Conservation (phyloP, 2,797 vertebrate species). For the Tarsius wallacei region DNA sequence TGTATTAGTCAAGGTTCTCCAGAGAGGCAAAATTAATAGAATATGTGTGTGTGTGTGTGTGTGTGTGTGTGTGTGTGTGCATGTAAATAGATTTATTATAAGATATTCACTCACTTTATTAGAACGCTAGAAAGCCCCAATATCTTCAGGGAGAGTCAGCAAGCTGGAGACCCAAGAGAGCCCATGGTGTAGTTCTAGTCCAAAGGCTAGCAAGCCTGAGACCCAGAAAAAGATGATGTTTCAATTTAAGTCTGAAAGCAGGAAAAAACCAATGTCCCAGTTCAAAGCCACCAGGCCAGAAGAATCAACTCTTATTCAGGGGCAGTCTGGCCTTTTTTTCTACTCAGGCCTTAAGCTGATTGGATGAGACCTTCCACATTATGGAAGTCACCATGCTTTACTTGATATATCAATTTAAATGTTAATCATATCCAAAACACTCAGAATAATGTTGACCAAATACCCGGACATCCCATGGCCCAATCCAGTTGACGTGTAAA, state of each 20-base stretch:
- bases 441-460: neutral
- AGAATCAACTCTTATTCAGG: neutral
- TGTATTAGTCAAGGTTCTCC: neutral
- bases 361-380: neutral
- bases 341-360: neutral
- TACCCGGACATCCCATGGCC: neutral
- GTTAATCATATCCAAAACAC: neutral
- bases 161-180: neutral
- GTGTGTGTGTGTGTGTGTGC: no score
- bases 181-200: neutral
- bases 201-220: neutral
- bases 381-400: constrained; percentile 1
- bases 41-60: neutral
- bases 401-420: neutral
- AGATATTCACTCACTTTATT: neutral
- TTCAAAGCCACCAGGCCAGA: neutral
- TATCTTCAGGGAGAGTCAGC: neutral
- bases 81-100: neutral
- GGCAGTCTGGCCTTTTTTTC: neutral
- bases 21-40: neutral
- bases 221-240: constrained; percentile 33
- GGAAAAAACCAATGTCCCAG: no score
- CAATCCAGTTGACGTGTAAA: neutral
- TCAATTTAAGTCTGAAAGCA: neutral
- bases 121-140: neutral